Conservation (phyloP, 2,888 invertebrate species). For the Protophormia terraenovae region DNA sequence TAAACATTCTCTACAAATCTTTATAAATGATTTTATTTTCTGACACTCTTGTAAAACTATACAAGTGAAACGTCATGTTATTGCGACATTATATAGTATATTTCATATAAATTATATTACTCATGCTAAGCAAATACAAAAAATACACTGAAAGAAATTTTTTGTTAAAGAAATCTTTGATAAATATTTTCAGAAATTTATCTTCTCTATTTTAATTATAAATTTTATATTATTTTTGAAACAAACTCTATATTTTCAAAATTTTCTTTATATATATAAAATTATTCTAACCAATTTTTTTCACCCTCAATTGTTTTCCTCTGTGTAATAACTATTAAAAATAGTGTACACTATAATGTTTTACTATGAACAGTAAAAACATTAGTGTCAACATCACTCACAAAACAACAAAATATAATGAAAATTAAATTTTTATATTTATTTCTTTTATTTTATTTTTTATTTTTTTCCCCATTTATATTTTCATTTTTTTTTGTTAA, state of each 20-base stretch:
- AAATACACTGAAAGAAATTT: not conserved
- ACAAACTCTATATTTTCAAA: no score
- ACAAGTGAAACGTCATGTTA: conserved; percentile 62
- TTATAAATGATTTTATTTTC: conserved; percentile 72
- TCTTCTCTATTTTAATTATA: no score
- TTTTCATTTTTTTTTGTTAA: conserved; percentile 15
- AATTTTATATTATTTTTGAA: no score
- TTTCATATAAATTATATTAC: conserved; percentile 40
- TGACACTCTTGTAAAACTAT: conserved; percentile 47
- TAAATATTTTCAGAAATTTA: no score
- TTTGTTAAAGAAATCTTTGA: no score
- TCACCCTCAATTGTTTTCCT: not conserved
- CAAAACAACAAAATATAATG: not conserved
- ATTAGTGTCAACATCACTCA: conserved; percentile 58
- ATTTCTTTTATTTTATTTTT: conserved; percentile 12
- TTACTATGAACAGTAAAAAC: conserved; percentile 42
- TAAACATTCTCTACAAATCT: conserved; percentile 61
- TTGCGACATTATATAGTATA: conserved; percentile 43
- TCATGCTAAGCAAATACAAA: not conserved
- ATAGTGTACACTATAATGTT: conserved; percentile 11
- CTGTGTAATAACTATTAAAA: not conserved
- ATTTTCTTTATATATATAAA: no score
- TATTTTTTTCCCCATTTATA: not conserved
- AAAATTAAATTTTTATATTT: conserved; percentile 52
- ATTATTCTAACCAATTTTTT: not conserved